Conservation (phyloP, 2,888 invertebrate genomes). For the Agonum fuliginosum region DNA sequence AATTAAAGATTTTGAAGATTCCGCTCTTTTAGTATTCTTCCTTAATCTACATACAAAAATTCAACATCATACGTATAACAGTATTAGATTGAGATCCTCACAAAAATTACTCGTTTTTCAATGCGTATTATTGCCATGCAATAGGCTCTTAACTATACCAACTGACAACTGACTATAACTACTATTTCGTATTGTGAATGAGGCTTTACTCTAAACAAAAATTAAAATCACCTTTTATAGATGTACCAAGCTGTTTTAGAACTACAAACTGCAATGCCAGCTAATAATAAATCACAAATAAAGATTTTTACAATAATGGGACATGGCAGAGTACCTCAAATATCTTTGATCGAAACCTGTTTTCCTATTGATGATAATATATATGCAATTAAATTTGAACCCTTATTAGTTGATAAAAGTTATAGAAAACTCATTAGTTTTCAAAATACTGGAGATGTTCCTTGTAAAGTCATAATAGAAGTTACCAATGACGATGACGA, state of each 20-base stretch:
- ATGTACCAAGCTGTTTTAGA: conserved; percentile 66
- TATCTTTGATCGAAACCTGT: conserved; percentile 69
- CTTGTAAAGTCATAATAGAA: conserved; percentile 70
- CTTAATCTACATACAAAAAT: no score
- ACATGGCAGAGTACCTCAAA: conserved; percentile 72
- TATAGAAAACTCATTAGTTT: conserved; percentile 66
- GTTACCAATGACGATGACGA: conserved; percentile 66
- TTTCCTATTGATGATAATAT: conserved; percentile 61
- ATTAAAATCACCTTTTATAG: conserved; percentile 64
- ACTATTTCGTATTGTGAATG: no score
- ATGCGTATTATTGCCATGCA: no score
- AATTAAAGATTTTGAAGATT: no score
- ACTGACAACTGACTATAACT: no score
- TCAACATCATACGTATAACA: no score
- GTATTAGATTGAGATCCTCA: no score
- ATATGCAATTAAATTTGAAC: conserved; percentile 68
- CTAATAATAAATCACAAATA: conserved; percentile 61
- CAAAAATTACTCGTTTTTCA: no score
- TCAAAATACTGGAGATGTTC: conserved; percentile 70
- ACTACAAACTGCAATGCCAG: conserved; percentile 65
- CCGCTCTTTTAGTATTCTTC: no score
- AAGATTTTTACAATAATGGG: conserved; percentile 69
- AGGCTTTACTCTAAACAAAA: not conserved
- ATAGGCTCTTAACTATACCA: no score
- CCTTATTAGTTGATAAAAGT: conserved; percentile 67